These are phyloP conservation scores for Pipistrellus pygmaeus DNA, from an alignment of 2,797 vertebrate genomes.

Conservation along the genomic window DNA sequence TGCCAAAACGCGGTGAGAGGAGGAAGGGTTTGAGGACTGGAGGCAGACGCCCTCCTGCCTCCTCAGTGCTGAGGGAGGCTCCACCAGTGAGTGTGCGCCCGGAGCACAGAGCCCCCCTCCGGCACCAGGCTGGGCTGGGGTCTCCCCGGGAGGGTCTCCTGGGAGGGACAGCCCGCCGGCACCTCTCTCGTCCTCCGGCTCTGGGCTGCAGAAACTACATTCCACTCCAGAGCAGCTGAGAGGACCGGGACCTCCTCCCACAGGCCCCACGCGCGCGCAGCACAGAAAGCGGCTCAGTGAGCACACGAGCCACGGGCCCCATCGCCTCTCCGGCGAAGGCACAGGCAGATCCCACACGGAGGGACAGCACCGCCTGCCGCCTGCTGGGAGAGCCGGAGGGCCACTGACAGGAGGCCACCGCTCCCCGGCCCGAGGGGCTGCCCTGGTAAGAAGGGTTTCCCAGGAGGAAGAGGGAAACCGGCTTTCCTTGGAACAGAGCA, in stretches of 20 bases:
- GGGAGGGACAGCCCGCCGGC: too few relatives aligned
- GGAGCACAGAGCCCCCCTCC: neutral
- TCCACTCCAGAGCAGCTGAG: neutral
- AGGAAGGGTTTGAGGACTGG: fast-evolving
- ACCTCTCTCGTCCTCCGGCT: neutral
- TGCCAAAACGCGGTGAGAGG: too few relatives aligned
- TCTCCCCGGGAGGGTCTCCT: too few relatives aligned
- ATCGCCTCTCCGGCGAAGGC: fast-evolving
- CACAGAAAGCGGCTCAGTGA: fast-evolving
- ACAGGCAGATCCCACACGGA: neutral
- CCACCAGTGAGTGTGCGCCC: neutral
- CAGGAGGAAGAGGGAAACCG: neutral
- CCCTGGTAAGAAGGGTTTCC: neutral
- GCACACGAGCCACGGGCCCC: too few relatives aligned
- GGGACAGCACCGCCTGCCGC: fast-evolving
- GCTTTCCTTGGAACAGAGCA: neutral
- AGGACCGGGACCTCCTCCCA: neutral
- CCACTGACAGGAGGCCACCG: neutral
- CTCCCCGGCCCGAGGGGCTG: too few relatives aligned
- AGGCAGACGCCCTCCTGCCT: too few relatives aligned
- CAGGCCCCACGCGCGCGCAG: fast-evolving
- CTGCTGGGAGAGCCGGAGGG: neutral
- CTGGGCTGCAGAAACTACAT: neutral
- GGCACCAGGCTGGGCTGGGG: too few relatives aligned
- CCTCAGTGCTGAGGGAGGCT: neutral